Conservation (phyloP, 2,888 invertebrate genomes). For the Drosophila yooni region DNA sequence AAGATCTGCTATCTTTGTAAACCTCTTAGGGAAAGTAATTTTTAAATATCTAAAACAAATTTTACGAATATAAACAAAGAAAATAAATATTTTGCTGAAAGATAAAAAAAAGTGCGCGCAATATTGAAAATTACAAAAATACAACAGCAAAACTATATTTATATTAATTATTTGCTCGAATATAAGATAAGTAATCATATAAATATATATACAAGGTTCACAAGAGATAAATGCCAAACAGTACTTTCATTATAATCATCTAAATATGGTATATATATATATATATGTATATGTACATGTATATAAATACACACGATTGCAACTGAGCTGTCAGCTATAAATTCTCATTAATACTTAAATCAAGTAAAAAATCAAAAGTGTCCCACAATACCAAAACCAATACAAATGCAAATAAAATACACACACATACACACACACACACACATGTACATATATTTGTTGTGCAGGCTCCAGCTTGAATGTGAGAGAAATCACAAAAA, state of each 20-base stretch:
- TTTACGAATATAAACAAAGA: neutral
- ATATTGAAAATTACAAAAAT: neutral
- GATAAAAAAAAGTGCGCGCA: neutral
- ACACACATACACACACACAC: conserved; percentile 15
- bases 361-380: conserved; percentile 79
- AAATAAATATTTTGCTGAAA: neutral
- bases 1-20: neutral
- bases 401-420: conserved; percentile 25
- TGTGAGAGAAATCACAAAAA: conserved; percentile 23
- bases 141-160: neutral
- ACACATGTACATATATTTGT: conserved; percentile 28
- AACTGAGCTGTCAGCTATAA: conserved; percentile 56
- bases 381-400: conserved; percentile 61
- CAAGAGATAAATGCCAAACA: neutral
- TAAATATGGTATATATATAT: conserved; percentile 1
- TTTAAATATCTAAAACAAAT: neutral
- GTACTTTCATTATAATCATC: neutral
- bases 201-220: neutral
- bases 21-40: neutral
- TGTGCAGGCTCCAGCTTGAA: conserved; percentile 58
- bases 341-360: conserved; percentile 76
- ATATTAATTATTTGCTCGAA: neutral
- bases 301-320: neutral
- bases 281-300: no score
- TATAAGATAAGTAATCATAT: neutral